Evolutionary conservation across 2,113 vertebrate species (phyloP), one percentile per base, ranked within the genome.

Genomic region (Chloropsis cyanopogon): DNA sequence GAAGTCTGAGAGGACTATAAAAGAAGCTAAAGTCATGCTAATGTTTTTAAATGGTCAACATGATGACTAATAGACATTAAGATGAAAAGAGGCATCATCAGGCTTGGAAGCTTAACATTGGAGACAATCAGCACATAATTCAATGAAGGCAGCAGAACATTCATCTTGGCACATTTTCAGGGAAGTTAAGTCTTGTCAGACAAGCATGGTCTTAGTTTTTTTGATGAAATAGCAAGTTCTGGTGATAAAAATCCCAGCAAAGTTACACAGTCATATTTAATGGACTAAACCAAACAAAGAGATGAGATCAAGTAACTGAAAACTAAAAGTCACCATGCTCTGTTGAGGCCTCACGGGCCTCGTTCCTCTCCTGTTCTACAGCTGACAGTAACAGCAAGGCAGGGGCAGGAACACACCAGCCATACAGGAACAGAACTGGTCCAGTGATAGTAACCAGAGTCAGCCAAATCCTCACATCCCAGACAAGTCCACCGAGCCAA

Each of bases 1-100:
- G 24, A 85, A 80, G 24, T 81, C 69, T 54, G 59, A 86, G 28
- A 73, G 64, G 19, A 52, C 52, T 75, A 26, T 82, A 71, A 73
- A 95, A 92, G 71, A 92, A 80, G 47, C 63, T 90, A 82, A 94
- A 84, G 88, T 82, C 72, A 78, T 77, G 39, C 47, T 92, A 94
- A 90, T 95, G 71, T 63, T 96, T 90, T 87, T 4, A 76, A 76
- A 93, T 54, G 59, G 63, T 77, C 64, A 93, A 81, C 3, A 3
- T 50, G 59, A 81, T 56, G 56, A 82, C 50, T 70, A 88, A 70
- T 70, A 83, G 71, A 54, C 56, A 66, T 90, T 75, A 90, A 63
- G 57, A 68, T 68, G 82, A 95, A 88, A 88, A 81, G 72, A 93
- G 39, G 39, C 2, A 1, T 78, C 35, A 2, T 63, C 61, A 70